Evolutionary conservation across 2,888 invertebrate species (phyloP).

Genomic region (Plusia festucae): DNA sequence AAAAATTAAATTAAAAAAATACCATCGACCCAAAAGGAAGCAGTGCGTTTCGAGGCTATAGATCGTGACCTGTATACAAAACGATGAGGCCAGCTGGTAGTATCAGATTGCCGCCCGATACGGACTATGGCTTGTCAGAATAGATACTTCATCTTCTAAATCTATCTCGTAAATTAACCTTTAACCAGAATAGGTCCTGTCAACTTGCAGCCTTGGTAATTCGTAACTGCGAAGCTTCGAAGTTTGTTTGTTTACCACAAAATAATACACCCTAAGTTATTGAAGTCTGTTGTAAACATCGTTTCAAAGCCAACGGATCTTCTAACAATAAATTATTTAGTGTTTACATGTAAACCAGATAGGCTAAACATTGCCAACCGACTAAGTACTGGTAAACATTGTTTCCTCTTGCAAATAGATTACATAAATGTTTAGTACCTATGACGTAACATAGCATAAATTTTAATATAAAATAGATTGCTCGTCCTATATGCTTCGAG

Average conservation of each 20-base stretch:
- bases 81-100: too few species aligned
- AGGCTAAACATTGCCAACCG: constrained; percentile 22
- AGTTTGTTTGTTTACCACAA: background rate
- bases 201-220: too few species aligned
- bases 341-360: constrained; percentile 37
- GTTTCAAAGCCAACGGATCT: constrained; percentile 16
- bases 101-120: too few species aligned
- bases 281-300: constrained; percentile 11
- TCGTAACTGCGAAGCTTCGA: background rate
- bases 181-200: too few species aligned
- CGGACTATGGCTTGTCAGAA: too few species aligned
- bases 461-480: background rate
- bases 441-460: background rate
- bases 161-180: too few species aligned
- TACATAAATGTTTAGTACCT: background rate
- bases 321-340: constrained; percentile 29
- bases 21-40: too few species aligned
- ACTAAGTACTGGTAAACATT: background rate
- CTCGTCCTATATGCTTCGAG: background rate
- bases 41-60: too few species aligned
- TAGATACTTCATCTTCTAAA: too few species aligned
- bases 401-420: constrained; percentile 4
- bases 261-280: constrained; percentile 18
- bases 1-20: too few species aligned
- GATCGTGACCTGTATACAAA: too few species aligned